Conservation (phyloP, 2,113 vertebrate genomes). For the Grammomys surdaster region DNA sequence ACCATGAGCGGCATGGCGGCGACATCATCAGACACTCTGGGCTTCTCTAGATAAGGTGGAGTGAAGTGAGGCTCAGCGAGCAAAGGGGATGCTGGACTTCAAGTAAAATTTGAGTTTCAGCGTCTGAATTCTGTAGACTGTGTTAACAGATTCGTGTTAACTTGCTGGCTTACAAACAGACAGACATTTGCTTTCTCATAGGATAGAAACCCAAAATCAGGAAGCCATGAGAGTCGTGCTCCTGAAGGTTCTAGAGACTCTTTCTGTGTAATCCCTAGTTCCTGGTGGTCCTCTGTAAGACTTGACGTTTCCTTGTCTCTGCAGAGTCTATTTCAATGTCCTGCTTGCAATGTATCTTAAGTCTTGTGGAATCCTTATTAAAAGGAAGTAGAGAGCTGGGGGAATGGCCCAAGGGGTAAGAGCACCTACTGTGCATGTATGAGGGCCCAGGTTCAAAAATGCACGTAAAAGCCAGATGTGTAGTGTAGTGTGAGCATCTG, state of each 20-base stretch:
- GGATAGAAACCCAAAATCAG: neutral
- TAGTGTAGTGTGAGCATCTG: neutral
- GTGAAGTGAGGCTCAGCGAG: accelerated
- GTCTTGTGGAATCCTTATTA: neutral
- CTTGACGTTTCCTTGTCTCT: neutral
- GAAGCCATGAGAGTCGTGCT: accelerated
- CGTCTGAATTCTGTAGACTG: neutral
- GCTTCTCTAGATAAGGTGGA: neutral
- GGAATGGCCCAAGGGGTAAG: too few species aligned
- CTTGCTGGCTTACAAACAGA: neutral
- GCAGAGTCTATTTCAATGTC: neutral
- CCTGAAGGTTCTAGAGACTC: neutral
- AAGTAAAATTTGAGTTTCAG: neutral
- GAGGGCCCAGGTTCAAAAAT: neutral
- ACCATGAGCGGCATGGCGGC: neutral
- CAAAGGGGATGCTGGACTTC: neutral
- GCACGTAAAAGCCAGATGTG: neutral
- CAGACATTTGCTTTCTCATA: neutral
- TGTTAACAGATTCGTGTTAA: neutral
- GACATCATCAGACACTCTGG: neutral
- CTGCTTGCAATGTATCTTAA: neutral
- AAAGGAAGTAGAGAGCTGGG: neutral
- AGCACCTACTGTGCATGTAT: neutral
- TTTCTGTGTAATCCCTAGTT: neutral
- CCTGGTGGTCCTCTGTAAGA: neutral